Base-by-base conservation (phyloP, 2,113 vertebrate genomes). In the Tylochromis polylepis region DNA sequence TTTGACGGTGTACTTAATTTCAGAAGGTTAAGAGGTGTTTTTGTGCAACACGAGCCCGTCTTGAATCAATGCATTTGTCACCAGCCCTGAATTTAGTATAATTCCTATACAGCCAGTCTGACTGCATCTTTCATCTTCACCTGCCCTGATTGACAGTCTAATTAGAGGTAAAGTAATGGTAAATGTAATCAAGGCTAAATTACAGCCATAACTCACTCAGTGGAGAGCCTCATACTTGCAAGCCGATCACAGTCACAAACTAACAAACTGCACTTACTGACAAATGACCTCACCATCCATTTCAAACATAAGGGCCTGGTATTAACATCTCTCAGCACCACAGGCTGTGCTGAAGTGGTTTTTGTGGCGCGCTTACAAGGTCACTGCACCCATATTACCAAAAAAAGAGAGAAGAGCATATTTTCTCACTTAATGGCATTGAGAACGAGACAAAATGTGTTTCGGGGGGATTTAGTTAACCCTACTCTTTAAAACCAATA, bases 81-180 rank as follows among this genome's bases (percentile, higher is more conserved):
- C 80, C 15, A 57, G 31, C 51, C 16, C 12, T 60, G n/a, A 24
- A 65, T 60, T 83, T 29, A 79, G 16, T 86, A n/a, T 6, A 14
- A 58, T 65, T 91, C 12, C 81, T 62, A 83, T 79, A 31, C 36
- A 72, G 80, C 12, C 14, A 36, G 82, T 34, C 27, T 84, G 80
- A 53, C 46, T 72, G 83, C 77, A 65, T 83, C 84, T 41, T 16
- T 82, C 89, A 79, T 16, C 22, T 77, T 53, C 72, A 77, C 51
- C 70, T 67, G 18, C 79, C 2, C 80, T 85, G 90, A 89, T 67
- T 95, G 94, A 94, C 92, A 84, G 84, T 79, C 87, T 91, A 93
- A 94, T 94, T 92, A 94, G 86, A 78, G 77, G n/a, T 80, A 90
- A 93, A 94, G 83, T 93, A 94, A 94, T 93, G 92, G 91, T 70